Evolutionary conservation across 1,140 invertebrate genomes (phyloP).

Genomic region (Trichogramma pretiosum): DNA sequence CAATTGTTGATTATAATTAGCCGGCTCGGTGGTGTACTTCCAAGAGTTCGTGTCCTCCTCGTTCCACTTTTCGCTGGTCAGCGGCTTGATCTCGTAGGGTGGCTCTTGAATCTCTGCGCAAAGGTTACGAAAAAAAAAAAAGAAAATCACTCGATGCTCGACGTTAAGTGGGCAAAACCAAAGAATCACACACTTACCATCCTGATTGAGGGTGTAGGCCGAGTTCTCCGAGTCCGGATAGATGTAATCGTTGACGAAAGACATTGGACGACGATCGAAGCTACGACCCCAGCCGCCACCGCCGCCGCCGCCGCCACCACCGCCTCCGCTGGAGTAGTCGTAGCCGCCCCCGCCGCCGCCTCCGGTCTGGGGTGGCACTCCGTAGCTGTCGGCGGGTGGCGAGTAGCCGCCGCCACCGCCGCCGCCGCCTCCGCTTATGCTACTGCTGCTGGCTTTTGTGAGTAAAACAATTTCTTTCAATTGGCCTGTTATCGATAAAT

Average conservation of each 20-base stretch:
- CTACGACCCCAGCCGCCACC: constrained; percentile 38
- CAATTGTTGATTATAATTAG: neutral
- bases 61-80: neutral
- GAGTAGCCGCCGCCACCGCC: constrained; percentile 13
- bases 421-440: constrained; percentile 23
- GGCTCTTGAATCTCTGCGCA: too few species aligned
- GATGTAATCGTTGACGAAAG: constrained; percentile 11
- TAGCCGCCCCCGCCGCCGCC: constrained; percentile 23
- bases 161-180: too few species aligned
- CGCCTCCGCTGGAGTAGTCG: constrained; percentile 16
- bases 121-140: too few species aligned
- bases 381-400: constrained; percentile 27
- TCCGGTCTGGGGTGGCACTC: constrained; percentile 28
- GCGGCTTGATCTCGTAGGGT: neutral
- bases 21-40: constrained; percentile 1
- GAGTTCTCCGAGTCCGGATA: neutral
- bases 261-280: constrained; percentile 24
- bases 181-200: too few species aligned
- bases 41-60: neutral
- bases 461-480: constrained; percentile 38
- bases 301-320: constrained; percentile 26
- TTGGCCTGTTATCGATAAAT: too few species aligned
- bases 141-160: too few species aligned
- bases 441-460: constrained; percentile 29
- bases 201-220: too few species aligned